Evolutionary conservation across 2,797 vertebrate species (phyloP), one percentile per base, ranked within the genome.

Genomic region (Rhinophrynus dorsalis): DNA sequence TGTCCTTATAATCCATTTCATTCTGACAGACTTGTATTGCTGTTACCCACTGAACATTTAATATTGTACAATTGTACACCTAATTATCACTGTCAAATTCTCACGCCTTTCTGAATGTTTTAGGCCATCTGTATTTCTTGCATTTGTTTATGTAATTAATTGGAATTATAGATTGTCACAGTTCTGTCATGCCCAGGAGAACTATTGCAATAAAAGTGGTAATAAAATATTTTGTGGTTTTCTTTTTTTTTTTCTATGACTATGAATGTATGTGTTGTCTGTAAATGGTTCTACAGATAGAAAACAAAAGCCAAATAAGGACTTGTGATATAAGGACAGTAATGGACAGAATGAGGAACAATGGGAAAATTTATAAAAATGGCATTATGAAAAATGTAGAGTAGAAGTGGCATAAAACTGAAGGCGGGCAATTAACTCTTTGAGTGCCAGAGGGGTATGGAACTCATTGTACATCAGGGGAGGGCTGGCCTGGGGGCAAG

Each of bases 61-160:
- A n/a, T n/a, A 44, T 27, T 11, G 1, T 13, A 9, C 1, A 11
- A 10, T 44, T 51, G 21, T 45, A 5, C 20, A 32, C 54, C 47
- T 68, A 10, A 40, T 60, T 68, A 42, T 15, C 24, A 47, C 18
- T 45, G 27, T 45, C 37, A 54, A n/a, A 2, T 32, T 45, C 27
- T 20, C 55, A 33, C 55, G 35, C 37, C 24, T 32, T 52, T 47
- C 47, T 54, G 54, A 69, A 54, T 44, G 35, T 54, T 42, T n/a
- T 29, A 33, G 29, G 15, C 37, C 52, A 29, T 45, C 38, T 47
- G 50, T 64, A 29, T 13, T 37, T 17, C 5, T 2, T 6, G 24
- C 38, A 63, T 70, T 63, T 55, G 48, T 62, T 70, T 70, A 47
- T 62, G 69, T 65, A 52, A 73, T 73, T 51, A 33, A 23, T 51